These are phyloP conservation scores for Palythoa grandiflora DNA, from an alignment of 92 coral and sea anemone species.

Conservation along the genomic window DNA sequence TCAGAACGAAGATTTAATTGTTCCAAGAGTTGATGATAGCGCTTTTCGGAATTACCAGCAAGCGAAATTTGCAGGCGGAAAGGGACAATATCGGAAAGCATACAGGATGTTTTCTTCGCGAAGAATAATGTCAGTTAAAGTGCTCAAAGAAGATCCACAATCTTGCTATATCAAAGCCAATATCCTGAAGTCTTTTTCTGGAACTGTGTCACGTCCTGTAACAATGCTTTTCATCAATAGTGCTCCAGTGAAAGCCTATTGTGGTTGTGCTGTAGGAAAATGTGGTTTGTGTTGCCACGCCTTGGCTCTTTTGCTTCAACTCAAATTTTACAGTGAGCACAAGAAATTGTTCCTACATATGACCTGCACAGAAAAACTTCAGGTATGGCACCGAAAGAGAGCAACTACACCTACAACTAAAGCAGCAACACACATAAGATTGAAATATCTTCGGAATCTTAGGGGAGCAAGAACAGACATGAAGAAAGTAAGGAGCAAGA, in stretches of 20 bases:
- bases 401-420: not conserved
- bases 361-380: constrained; percentile 73
- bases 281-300: constrained; percentile 74
- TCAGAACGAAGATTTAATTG: not conserved
- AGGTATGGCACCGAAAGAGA: constrained; percentile 63
- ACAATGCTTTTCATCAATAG: constrained; percentile 46
- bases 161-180: constrained; percentile 53
- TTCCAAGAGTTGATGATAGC: constrained; percentile 26
- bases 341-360: constrained; percentile 56
- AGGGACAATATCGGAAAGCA: constrained; percentile 29
- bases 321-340: constrained; percentile 53
- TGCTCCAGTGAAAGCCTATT: constrained; percentile 52
- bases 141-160: constrained; percentile 40
- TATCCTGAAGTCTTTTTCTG: constrained; percentile 57
- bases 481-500: constrained; percentile 58
- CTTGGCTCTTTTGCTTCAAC: constrained; percentile 50
- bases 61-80: not conserved
- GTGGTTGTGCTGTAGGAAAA: constrained; percentile 68
- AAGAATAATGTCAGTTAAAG: constrained; percentile 61
- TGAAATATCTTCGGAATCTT: constrained; percentile 61
- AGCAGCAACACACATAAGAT: constrained; percentile 48
- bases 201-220: constrained; percentile 57
- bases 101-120: constrained; percentile 53
- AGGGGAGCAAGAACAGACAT: constrained; percentile 66
- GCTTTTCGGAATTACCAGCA: not conserved